Percentiles rank a stretch among this genome's conserved stretches.
These are phyloP conservation scores for Acyrthosiphon pisum DNA, from an alignment of 1,140 invertebrate species.

Conservation along the genomic window DNA sequence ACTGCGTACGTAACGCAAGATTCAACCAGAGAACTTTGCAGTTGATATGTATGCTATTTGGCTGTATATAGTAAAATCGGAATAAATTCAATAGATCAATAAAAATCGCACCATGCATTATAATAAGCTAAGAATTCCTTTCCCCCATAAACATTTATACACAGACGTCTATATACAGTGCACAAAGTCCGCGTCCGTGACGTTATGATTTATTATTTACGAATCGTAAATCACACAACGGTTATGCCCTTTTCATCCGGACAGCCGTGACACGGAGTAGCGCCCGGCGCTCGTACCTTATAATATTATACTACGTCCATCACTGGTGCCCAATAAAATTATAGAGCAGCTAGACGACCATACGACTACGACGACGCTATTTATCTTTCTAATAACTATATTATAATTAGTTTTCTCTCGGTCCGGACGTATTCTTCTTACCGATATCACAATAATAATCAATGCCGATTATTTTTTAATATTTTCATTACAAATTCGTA, in stretches of 20 bases:
- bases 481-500: background rate
- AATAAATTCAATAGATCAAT: conserved; percentile 12
- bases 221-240: conserved; percentile 25
- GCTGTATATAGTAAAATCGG: background rate
- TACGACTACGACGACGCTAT: background rate
- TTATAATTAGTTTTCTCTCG: background rate
- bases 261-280: background rate
- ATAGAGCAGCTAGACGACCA: background rate
- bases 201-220: conserved; percentile 17
- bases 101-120: background rate
- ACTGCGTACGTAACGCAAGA: background rate
- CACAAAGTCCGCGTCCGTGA: background rate
- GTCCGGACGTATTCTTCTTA: background rate
- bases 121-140: background rate
- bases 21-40: background rate
- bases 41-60: background rate
- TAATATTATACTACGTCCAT: background rate
- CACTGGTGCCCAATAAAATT: background rate
- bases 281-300: background rate
- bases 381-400: background rate
- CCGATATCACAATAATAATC: background rate
- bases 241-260: background rate
- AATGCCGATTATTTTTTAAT: background rate
- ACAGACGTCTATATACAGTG: background rate
- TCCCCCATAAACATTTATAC: background rate